These are phyloP conservation scores for Thaleichthys pacificus DNA, from an alignment of 2,797 vertebrate species.

Conservation along the genomic window DNA sequence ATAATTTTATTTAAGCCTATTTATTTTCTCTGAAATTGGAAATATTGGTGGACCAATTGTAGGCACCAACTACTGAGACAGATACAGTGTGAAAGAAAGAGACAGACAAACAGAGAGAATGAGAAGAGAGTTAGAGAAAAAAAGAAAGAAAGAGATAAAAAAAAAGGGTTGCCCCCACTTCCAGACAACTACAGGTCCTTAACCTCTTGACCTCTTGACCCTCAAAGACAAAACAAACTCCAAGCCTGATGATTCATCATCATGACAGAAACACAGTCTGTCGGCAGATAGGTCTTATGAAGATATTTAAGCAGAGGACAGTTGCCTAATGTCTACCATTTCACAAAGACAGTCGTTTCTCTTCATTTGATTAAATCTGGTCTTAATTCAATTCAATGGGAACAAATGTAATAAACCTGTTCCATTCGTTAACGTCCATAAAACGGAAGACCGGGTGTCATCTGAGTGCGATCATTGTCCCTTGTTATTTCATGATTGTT, in stretches of 20 bases:
- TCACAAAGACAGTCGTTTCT: constrained; percentile 14
- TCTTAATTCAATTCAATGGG: neutral
- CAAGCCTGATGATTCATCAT: constrained; percentile 39
- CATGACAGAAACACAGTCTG: constrained; percentile 15
- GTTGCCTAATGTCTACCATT: neutral
- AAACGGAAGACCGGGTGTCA: neutral
- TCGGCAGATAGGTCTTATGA: neutral
- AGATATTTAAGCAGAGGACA: constrained; percentile 12
- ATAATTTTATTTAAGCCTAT: too few species aligned
- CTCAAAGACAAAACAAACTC: constrained; percentile 55
- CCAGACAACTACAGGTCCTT: constrained; percentile 47
- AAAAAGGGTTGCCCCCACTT: constrained; percentile 23
- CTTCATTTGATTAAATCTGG: neutral
- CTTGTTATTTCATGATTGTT: neutral
- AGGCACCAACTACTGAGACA: too few species aligned
- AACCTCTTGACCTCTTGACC: constrained; percentile 47
- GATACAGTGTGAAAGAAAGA: too few species aligned
- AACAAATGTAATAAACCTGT: neutral
- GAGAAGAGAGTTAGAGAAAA: too few species aligned
- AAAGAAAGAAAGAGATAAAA: too few species aligned
- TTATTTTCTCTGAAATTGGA: too few species aligned
- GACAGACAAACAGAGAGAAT: too few species aligned
- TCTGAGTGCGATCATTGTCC: neutral
- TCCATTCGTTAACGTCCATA: neutral
- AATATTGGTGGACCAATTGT: too few species aligned